Base-by-base conservation (phyloP, 2,113 vertebrate species). In the Rynchops niger region DNA sequence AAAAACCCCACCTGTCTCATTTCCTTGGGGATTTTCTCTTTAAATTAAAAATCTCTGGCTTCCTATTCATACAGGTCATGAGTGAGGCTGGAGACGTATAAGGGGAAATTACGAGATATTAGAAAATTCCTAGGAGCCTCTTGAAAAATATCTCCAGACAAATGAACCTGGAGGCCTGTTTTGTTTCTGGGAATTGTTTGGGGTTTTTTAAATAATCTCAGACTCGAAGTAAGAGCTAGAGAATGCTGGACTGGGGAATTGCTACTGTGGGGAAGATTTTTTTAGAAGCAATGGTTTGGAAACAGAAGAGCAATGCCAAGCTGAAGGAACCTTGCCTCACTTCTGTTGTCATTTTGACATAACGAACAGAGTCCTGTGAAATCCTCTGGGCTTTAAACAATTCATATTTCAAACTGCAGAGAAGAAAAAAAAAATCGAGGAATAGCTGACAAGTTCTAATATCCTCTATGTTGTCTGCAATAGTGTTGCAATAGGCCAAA, bases 31-130 rank as follows among this genome's bases (percentile, higher is more conserved):
- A 70, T 82, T 87, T 93, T 96, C 42, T 66, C 40, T 78, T 82
- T 70, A 73, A 90, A 77, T 96, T 66, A 86, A 93, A 93, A 95
- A 66, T 12, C n/a, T 92, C 59, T 83, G 50, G 18, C 40, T 90
- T 94, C 43, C 34, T 90, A 14, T 49, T 82, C 4, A 3, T 21
- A 62, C 14, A 49, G 49, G 43, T 58, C 45, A 59, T 38, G 42
- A 88, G 42, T 11, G n/a, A 95, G 53, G 30, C 49, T 70, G 43
- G 12, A 86, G 32, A 77, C 88, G 7, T 42, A 43, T 9, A 58
- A 62, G 19, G 17, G 13, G 30, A 71, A 85, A 85, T 7, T 1
- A 73, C 93, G 53, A 59, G 27, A 77, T 53, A 87, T 18, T 82
- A 80, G 47, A 86, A 72, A 95, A 70, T 62, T 90, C 79, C 40